Percentiles rank a stretch among this genome's conserved stretches.
phyloP scores from a whole-genome alignment of 2,797 vertebrate genomes.

The Bradypus variegatus region DNA sequence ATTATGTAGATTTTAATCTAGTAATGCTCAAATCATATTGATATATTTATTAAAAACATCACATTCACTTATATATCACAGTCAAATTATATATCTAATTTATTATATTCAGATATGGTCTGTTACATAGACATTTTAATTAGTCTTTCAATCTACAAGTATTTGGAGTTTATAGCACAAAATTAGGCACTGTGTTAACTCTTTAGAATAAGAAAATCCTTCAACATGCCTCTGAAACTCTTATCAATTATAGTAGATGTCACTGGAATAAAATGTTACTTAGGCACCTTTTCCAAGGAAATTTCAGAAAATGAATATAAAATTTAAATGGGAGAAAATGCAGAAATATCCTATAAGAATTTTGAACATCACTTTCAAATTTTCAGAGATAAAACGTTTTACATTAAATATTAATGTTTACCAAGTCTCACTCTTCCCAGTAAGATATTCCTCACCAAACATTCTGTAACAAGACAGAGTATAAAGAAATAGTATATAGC shows the following conservation, averaged over 20 bases:
- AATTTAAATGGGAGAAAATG: neutral
- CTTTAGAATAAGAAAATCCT: constrained; percentile 46
- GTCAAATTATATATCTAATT: neutral
- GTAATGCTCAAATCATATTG: neutral
- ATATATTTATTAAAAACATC: neutral
- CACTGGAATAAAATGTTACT: constrained; percentile 47
- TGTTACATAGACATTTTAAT: neutral
- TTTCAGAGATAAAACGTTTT: neutral
- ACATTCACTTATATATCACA: neutral
- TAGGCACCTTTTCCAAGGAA: constrained; percentile 5
- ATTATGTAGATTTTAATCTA: neutral
- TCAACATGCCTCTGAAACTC: constrained; percentile 53
- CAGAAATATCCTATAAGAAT: neutral
- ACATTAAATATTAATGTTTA: neutral
- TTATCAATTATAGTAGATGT: constrained; percentile 39
- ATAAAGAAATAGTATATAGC: neutral
- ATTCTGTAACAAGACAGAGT: neutral
- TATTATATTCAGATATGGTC: neutral
- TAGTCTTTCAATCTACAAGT: neutral
- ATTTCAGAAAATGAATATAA: neutral
- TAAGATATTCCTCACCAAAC: neutral
- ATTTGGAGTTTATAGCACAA: neutral
- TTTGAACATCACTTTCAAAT: neutral
- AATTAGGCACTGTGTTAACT: neutral
- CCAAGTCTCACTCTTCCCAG: neutral